phyloP scores from a whole-genome alignment of 2,888 invertebrate genomes.

The Andrena dorsata region DNA sequence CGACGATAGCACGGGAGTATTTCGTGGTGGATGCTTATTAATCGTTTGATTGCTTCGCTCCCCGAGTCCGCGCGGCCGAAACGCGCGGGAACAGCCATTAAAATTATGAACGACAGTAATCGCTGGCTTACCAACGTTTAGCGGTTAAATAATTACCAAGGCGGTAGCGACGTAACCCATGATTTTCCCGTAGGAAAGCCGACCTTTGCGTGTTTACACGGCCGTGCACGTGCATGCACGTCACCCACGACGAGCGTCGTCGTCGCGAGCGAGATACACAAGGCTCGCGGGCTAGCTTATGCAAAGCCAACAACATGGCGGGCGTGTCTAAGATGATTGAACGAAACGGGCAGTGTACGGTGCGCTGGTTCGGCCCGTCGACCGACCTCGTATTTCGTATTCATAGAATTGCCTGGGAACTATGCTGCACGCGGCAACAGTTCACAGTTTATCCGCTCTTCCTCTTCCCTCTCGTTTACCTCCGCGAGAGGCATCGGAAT shows the following conservation, averaged over 20 bases:
- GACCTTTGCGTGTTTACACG: slow-evolving; percentile 61
- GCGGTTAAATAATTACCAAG: slow-evolving; percentile 64
- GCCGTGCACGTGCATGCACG: slow-evolving; percentile 47
- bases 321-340: slow-evolving; percentile 82
- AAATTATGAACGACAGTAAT: slow-evolving; percentile 47
- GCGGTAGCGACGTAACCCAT: slow-evolving; percentile 55
- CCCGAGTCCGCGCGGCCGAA: neutral
- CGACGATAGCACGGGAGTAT: too few relatives aligned
- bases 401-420: slow-evolving; percentile 81
- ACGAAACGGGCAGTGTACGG: slow-evolving; percentile 73
- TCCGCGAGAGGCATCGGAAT: slow-evolving; percentile 59
- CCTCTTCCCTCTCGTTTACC: slow-evolving; percentile 46
- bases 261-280: slow-evolving; percentile 48
- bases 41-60: slow-evolving; percentile 4
- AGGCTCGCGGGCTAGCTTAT: slow-evolving; percentile 73
- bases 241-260: slow-evolving; percentile 46
- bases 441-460: slow-evolving; percentile 55
- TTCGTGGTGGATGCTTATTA: slow-evolving; percentile 4
- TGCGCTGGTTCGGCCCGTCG: slow-evolving; percentile 63
- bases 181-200: slow-evolving; percentile 56
- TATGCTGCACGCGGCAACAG: slow-evolving; percentile 55
- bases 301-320: slow-evolving; percentile 81
- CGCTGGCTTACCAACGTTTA: slow-evolving; percentile 48
- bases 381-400: slow-evolving; percentile 82
- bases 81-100: slow-evolving; percentile 7